Base-by-base conservation (phyloP, 2,888 invertebrate species). In the Busseola fusca region DNA sequence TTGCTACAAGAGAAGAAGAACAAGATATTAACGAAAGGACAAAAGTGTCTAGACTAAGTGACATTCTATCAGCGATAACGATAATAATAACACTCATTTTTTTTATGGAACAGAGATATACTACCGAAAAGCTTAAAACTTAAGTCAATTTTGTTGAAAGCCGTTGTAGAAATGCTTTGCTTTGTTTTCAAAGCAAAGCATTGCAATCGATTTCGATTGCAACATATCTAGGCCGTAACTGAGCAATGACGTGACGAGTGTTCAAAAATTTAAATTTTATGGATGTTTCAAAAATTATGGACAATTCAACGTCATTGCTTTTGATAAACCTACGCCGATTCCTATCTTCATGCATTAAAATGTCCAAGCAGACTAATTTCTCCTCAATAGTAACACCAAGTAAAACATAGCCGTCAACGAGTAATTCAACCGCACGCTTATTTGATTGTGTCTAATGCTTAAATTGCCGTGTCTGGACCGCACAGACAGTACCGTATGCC, bases 391-490 rank as follows among this genome's bases (percentile, higher is more conserved):
- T 34, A 25, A 14, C 21, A 64, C 10, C 42, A 12, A 27, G 48
- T 45, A 42, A 50, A 66, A 62, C 18, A 54, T 34, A 50, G 52
- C 63, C 54, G 48, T 66, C 80, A 66, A 64, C 63, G 64, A 67
- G 54, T 62, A 64, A 62, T 76, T 59, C 50, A 54, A 66, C 63
- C 58, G 63, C 76, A 80, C 21, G 74, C 74, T 80, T 76, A 34
- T 67, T 67, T 64, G 54, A 80, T 80, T 80, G 75, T 74, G 74
- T 64, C 76, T 80, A 74, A 76, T 74, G 67, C 50, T 60, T 60
- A 74, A 76, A 80, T 76, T 67, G 21, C 66, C 74, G 50, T 74
- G 67, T 74, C 76, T 74, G 37, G 80, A 76, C 80, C 63, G 65
- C 80, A 76, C 80, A 74, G 74, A 25, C 25, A 27, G 63, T 74